Evolutionary conservation across 2,797 vertebrate species (phyloP).

Genomic region (Sphaeramia orbicularis): DNA sequence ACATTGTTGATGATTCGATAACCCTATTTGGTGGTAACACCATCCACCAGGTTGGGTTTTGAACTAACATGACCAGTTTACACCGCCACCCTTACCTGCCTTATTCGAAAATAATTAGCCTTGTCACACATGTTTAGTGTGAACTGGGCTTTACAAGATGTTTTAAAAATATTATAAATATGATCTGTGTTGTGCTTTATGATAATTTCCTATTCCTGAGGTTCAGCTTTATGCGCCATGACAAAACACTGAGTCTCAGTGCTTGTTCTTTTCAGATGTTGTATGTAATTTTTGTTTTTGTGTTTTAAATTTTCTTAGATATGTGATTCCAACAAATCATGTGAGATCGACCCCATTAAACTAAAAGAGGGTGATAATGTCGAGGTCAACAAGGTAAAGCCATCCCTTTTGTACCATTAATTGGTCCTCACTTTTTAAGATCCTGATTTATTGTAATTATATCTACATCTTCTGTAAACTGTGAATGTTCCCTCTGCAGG

Average conservation of each 20-base stretch:
- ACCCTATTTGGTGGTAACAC: too few species aligned
- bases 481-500: constrained; percentile 81
- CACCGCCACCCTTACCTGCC: too few species aligned
- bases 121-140: too few species aligned
- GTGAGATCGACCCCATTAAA: constrained; percentile 97
- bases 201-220: background rate
- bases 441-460: too few species aligned
- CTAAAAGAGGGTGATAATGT: constrained; percentile 96
- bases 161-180: too few species aligned
- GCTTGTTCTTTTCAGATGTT: constrained; percentile 10
- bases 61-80: too few species aligned
- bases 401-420: background rate
- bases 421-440: too few species aligned
- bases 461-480: background rate
- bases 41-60: too few species aligned
- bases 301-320: constrained; percentile 85
- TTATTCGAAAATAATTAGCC: too few species aligned
- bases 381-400: constrained; percentile 93
- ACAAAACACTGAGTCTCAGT: background rate
- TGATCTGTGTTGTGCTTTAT: background rate
- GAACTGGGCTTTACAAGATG: too few species aligned
- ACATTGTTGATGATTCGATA: too few species aligned
- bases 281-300: constrained; percentile 2
- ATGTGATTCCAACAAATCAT: constrained; percentile 95
- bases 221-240: background rate